These are phyloP conservation scores for Pollenia amentaria DNA, from an alignment of 2,888 invertebrate species.

Conservation along the genomic window DNA sequence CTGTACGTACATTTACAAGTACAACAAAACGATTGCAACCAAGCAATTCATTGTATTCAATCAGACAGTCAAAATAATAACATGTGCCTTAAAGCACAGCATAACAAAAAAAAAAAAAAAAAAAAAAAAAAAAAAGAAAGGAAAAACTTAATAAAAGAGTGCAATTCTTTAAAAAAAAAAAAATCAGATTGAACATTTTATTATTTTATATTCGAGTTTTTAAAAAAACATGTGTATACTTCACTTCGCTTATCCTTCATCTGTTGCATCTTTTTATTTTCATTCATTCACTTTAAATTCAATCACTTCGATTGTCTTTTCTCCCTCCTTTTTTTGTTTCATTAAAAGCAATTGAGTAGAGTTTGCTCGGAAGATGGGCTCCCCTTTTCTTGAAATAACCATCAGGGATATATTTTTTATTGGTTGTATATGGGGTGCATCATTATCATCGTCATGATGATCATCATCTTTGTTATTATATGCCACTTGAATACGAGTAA, in stretches of 20 bases:
- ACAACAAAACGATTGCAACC: constrained; percentile 13
- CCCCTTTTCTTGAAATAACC: constrained; percentile 22
- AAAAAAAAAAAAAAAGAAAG: neutral
- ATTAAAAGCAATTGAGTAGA: constrained; percentile 62
- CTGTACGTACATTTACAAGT: constrained; percentile 28
- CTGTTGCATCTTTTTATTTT: constrained; percentile 50
- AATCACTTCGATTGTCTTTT: constrained; percentile 69
- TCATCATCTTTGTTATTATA: constrained; percentile 52
- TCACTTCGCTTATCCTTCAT: constrained; percentile 28
- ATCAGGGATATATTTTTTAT: constrained; percentile 19
- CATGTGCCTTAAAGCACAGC: constrained; percentile 57
- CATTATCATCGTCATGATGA: constrained; percentile 25
- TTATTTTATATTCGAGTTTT: constrained; percentile 41
- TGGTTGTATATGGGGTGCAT: constrained; percentile 41
- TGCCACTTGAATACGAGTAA: constrained; percentile 64
- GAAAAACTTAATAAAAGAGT: constrained; percentile 31
- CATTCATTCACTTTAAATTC: constrained; percentile 57
- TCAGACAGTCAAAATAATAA: constrained; percentile 64
- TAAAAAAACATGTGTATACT: constrained; percentile 57
- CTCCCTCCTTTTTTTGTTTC: neutral
- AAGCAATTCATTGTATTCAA: constrained; percentile 52
- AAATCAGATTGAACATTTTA: constrained; percentile 48
- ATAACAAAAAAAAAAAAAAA: constrained; percentile 21
- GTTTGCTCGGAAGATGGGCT: constrained; percentile 34
- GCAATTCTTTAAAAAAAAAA: constrained; percentile 35